Conservation (phyloP, 2,113 vertebrate genomes). For the Calypte anna region DNA sequence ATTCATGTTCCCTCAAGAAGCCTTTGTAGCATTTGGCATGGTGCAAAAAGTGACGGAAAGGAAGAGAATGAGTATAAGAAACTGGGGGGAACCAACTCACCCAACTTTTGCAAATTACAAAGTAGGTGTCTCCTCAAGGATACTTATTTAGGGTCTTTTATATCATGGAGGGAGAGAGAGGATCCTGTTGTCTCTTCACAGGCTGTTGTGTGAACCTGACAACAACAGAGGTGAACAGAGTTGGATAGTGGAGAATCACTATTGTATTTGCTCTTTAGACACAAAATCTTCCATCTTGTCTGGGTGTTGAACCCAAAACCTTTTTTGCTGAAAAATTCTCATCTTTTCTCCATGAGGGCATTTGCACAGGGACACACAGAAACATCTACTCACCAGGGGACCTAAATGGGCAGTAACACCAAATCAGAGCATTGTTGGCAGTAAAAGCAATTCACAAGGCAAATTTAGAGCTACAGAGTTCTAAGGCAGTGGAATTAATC, state of each 20-base stretch:
- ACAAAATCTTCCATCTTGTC: not conserved
- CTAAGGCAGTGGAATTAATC: not conserved
- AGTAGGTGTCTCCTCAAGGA: not conserved
- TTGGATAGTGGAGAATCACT: not conserved
- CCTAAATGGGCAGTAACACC: not conserved
- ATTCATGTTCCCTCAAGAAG: not conserved
- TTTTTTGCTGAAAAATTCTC: not conserved
- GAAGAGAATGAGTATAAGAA: not conserved
- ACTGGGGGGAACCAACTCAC: not conserved
- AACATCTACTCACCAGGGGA: not conserved
- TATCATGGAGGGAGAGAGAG: not conserved
- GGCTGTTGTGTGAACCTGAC: not conserved
- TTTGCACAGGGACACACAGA: not conserved
- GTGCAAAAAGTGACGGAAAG: not conserved
- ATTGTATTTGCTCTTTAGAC: not conserved
- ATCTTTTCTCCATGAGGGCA: not conserved
- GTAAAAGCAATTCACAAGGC: not conserved
- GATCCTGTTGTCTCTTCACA: not conserved
- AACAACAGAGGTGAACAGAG: not conserved
- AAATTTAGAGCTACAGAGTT: not conserved
- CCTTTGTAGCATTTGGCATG: not conserved
- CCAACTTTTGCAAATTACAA: not conserved
- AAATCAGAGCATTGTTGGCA: fast-evolving
- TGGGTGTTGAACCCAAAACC: not conserved
- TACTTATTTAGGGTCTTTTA: not conserved